Conservation (phyloP, 2,888 invertebrate genomes). For the Drosophila picticornis region DNA sequence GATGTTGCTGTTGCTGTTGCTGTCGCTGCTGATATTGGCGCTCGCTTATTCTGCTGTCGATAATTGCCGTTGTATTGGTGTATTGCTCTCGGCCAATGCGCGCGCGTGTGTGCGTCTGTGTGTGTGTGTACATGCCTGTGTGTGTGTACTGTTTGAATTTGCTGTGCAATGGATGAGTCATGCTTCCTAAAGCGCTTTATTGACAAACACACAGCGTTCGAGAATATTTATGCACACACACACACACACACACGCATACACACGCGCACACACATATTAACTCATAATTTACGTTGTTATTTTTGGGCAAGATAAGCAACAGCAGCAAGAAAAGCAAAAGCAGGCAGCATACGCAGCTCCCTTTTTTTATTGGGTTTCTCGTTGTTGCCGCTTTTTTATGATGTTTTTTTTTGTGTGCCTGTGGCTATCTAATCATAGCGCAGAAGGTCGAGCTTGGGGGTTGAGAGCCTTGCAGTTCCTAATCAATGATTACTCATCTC, state of each 20-base stretch:
- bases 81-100: slow-evolving; percentile 34
- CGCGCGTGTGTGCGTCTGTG: slow-evolving; percentile 1
- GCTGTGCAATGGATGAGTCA: slow-evolving; percentile 69
- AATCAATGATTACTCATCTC: slow-evolving; percentile 73
- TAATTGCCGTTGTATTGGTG: slow-evolving; percentile 64
- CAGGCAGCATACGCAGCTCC: slow-evolving; percentile 54
- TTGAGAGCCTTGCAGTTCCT: slow-evolving; percentile 51
- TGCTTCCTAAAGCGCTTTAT: slow-evolving; percentile 60
- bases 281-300: slow-evolving; percentile 81
- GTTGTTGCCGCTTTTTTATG: neutral
- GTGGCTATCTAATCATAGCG: slow-evolving; percentile 42
- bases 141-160: slow-evolving; percentile 57
- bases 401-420: slow-evolving; percentile 11
- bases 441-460: slow-evolving; percentile 19
- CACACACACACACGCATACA: slow-evolving; percentile 32
- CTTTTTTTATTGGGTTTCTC: slow-evolving; percentile 4
- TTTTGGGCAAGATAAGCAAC: slow-evolving; percentile 68
- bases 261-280: slow-evolving; percentile 58
- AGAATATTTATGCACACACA: slow-evolving; percentile 71
- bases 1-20: slow-evolving; percentile 42
- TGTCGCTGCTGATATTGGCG: slow-evolving; percentile 57
- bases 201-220: slow-evolving; percentile 66
- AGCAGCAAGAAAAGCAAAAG: slow-evolving; percentile 42
- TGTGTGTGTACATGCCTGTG: slow-evolving; percentile 24
- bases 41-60: slow-evolving; percentile 58